Conservation (phyloP, 2,888 invertebrate species). For the Sthenelais limicola region DNA sequence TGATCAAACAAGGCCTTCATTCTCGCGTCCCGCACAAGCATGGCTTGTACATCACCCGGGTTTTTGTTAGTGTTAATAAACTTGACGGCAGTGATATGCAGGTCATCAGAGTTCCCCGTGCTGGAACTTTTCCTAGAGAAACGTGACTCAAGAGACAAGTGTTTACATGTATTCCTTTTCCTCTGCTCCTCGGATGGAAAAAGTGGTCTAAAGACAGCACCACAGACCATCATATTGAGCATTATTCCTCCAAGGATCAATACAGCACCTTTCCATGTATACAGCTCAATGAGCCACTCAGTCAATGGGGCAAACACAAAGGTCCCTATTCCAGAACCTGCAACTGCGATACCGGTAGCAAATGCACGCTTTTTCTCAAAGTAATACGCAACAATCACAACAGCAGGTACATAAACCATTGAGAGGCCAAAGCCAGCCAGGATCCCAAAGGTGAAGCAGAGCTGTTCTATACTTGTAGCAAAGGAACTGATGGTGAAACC, state of each 20-base stretch:
- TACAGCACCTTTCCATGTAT: constrained; percentile 70
- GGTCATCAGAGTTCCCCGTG: not conserved
- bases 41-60: not conserved
- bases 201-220: constrained; percentile 66
- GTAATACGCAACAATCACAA: constrained; percentile 71
- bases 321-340: constrained; percentile 71
- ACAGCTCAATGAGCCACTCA: constrained; percentile 64
- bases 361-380: constrained; percentile 71
- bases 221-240: constrained; percentile 67
- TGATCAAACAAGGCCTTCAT: constrained; percentile 5
- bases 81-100: no score
- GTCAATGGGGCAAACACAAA: constrained; percentile 69
- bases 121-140: constrained; percentile 52
- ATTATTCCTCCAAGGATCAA: constrained; percentile 67
- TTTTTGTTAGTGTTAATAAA: not conserved
- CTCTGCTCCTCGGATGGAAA: constrained; percentile 57
- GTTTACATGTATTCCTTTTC: constrained; percentile 46
- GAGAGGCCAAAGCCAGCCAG: constrained; percentile 70
- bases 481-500: constrained; percentile 67
- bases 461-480: constrained; percentile 61
- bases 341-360: constrained; percentile 71
- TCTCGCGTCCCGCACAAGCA: not conserved
- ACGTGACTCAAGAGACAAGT: constrained; percentile 59
- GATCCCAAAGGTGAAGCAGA: constrained; percentile 70
- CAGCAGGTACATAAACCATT: constrained; percentile 69